These are phyloP conservation scores for Chunga burmeisteri DNA, from an alignment of 2,113 vertebrate genomes.

Conservation along the genomic window DNA sequence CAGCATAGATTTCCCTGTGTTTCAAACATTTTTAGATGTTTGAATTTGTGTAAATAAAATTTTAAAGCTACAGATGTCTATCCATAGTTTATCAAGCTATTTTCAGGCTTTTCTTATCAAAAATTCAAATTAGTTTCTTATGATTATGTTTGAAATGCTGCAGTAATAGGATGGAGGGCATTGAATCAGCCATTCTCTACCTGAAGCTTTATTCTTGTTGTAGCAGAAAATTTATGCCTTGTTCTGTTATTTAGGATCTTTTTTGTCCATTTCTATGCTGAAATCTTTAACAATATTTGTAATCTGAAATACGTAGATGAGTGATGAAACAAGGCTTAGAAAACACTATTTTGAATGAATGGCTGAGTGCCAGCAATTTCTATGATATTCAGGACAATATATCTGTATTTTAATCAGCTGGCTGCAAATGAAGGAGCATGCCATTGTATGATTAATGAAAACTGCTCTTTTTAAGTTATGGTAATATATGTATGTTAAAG, in stretches of 20 bases:
- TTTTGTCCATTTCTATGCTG: background rate
- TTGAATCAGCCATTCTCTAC: background rate
- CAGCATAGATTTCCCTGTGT: background rate
- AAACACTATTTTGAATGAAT: background rate
- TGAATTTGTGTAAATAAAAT: background rate
- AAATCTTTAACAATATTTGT: background rate
- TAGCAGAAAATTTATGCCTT: background rate
- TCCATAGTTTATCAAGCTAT: background rate
- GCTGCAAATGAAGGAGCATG: conserved; percentile 3
- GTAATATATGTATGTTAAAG: background rate
- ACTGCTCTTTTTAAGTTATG: background rate
- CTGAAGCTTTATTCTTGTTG: background rate
- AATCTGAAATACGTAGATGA: background rate
- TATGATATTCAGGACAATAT: background rate
- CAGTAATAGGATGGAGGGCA: background rate
- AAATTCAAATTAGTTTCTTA: background rate
- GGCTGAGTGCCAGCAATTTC: background rate
- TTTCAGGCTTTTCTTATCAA: background rate
- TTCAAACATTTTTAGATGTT: background rate
- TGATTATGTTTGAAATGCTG: background rate
- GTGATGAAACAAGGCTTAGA: background rate
- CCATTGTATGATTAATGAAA: background rate
- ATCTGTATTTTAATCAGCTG: conserved; percentile 19
- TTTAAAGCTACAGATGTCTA: background rate
- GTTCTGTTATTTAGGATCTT: background rate